Evolutionary conservation across 92 coral and sea anemone genomes (phyloP), one percentile per base, ranked within the genome.

Genomic region (Montipora capitata): DNA sequence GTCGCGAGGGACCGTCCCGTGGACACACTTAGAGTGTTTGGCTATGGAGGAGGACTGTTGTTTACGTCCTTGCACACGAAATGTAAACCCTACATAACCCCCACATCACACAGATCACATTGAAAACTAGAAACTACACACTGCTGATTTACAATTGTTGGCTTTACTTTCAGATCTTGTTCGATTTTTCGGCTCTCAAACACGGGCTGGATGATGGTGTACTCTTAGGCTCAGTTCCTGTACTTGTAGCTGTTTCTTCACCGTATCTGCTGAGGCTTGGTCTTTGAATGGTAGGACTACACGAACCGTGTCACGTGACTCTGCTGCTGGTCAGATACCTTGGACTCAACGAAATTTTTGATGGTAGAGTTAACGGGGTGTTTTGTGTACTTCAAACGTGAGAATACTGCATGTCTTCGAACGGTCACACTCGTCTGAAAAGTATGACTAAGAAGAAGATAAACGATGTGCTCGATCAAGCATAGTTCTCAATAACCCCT

Each of bases 71-170:
- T 51, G 9, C 11, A 51, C 57, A 51, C 57, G 57, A 51, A 7
- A 51, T 7, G 11, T 51, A 11, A 7, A 51, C 7, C 9, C 0
- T 0, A 7, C 57, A 7, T 7, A 7, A 11, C 11, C 9, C 11
- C 9, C 11, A 11, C 11, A 2, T 11, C 57, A 7, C 11, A 51
- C 57, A 51, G 7, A 11, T 51, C 57, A 51, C 57, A 51, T 51
- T 51, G 57, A 51, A 51, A 51, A 51, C 57, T 51, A 51, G 7
- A 2, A 51, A 51, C 57, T 51, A 81, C 40, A 81, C 67, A 70
- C 48, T 61, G 48, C 7, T 42, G 44, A 18, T 41, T 80, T 45
- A 38, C 57, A 51, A 51, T 51, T 51, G 11, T 7, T 51, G 57
- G 57, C 57, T 51, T 51, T 51, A 51, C 57, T 1, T 51, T 51